Base-by-base conservation (phyloP, 1,140 invertebrate species). In the Radopholus similis region DNA sequence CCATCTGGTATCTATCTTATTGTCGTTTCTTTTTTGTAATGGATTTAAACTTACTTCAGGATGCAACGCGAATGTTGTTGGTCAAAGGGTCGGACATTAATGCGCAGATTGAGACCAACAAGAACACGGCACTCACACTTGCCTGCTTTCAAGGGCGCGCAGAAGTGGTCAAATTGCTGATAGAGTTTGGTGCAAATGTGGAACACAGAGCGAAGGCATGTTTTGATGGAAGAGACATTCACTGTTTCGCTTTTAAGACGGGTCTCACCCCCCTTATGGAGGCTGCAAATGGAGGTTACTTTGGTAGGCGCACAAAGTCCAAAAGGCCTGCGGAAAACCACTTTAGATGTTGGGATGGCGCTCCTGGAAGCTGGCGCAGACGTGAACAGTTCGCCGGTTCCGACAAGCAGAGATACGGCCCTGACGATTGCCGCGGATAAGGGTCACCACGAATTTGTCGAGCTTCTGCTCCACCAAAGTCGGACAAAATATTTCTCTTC, bases 11-110 rank as follows among this genome's bases (percentile, higher is more conserved):
- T n/a, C n/a, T n/a, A n/a, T n/a, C n/a, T n/a, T n/a, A n/a, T n/a
- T n/a, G n/a, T n/a, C n/a, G n/a, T n/a, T n/a, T n/a, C n/a, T n/a
- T n/a, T n/a, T n/a, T n/a, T n/a, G n/a, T n/a, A n/a, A n/a, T n/a
- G n/a, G n/a, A n/a, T n/a, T n/a, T n/a, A n/a, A n/a, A 95, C 95
- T 0, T 95, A 99, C 85, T n/a, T n/a, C 92, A 92, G n/a, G 93
- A 91, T 82, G 95, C 95, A 53, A 95, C 97, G 53, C 91, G 95
- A 78, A 85, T 98, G 54, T 86, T 99, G 18, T 85, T 99, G 55
- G 95, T 98, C 83, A 94, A 92, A 89, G 95, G 95, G 60, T 95
- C 92, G 82, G 96, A 99, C 83, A 98, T 99, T 68, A 98, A 99
- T 87, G 95, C 95, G n/a, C 92, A 97, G 86, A 99, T 99, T 77